Evolutionary conservation across 2,113 vertebrate species (phyloP).

Genomic region (Sterna hirundo): DNA sequence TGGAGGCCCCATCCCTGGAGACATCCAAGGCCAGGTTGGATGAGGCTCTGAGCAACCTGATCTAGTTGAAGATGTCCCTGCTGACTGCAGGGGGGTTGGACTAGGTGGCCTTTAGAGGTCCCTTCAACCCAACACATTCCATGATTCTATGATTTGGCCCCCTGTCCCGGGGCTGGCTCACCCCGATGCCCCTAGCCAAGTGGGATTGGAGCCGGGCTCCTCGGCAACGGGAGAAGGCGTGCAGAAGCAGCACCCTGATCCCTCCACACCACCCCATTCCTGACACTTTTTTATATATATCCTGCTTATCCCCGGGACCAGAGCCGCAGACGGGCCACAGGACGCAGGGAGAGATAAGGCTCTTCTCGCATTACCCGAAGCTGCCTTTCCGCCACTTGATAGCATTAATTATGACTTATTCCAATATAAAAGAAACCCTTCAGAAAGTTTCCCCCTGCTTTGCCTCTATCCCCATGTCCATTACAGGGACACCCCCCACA

Average conservation of each 20-base stretch:
- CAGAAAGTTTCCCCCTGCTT: background rate
- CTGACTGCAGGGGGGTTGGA: background rate
- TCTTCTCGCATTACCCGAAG: background rate
- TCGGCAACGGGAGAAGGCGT: background rate
- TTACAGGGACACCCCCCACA: background rate
- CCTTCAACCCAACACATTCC: background rate
- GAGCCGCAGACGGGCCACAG: background rate
- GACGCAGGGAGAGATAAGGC: slow-evolving; percentile 29
- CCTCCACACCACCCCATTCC: background rate
- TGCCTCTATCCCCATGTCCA: background rate
- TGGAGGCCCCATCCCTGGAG: too few species aligned
- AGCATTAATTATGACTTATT: slow-evolving; percentile 50
- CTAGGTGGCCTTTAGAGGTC: background rate
- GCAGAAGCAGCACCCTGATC: background rate
- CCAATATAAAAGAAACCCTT: slow-evolving; percentile 47
- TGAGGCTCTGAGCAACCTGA: background rate
- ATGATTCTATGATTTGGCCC: background rate
- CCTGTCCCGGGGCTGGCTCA: background rate
- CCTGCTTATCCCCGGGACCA: background rate
- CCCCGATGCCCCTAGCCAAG: accelerated
- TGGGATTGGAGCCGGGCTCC: accelerated
- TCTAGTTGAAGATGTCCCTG: background rate
- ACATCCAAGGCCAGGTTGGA: background rate
- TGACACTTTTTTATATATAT: background rate
- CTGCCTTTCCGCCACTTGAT: slow-evolving; percentile 24